Evolutionary conservation across 37 sponge, comb jelly and placozoan genomes (phyloP), one percentile per base, ranked within the genome.

Genomic region (Ephydatia muelleri): DNA sequence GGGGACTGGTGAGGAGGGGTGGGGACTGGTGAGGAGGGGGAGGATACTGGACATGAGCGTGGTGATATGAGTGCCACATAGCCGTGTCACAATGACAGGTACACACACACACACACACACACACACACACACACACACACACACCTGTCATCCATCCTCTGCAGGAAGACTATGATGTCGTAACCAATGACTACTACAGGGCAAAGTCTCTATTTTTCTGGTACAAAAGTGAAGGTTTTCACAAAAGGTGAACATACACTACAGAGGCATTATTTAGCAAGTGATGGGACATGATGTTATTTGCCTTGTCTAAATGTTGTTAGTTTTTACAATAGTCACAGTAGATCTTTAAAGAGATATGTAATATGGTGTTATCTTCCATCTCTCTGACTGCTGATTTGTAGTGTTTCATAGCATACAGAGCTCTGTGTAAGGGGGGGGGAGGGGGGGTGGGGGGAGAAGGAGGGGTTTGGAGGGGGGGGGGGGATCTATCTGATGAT

Each of bases 161-260:
- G 22, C 76, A 95, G 93, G 93, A 83, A 19, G 97, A 95, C 35
- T 95, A 93, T 80, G 97, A 97, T 14, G 39, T 91, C 43, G 95
- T 97, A 25, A 83, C 96, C 26, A 95, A 90, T 70, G 97, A 94
- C 64, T 97, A 95, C 72, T 95, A 95, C 71, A 83, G 88, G 38
- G 93, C 95, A 26, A 95, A 93, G 88, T 90, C 92, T 12, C 75
- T 95, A 31, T 93, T 97, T n/a, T 78, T 82, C 93, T 27, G 88
- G 83, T n/a, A 95, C 93, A 22, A 91, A 95, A 36, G 97, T 97
- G 75, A 91, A 88, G 6, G 91, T 87, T 2, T 97, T 97, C 83
- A 85, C 93, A 85, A 87, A 82, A 83, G 94, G 94, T 93, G 27
- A 25, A 65, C 28, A 34, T 67, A 71, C 21, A 22, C 39, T 40